These are phyloP conservation scores for Aquatica leii DNA, from an alignment of 2,888 invertebrate genomes.

Conservation along the genomic window DNA sequence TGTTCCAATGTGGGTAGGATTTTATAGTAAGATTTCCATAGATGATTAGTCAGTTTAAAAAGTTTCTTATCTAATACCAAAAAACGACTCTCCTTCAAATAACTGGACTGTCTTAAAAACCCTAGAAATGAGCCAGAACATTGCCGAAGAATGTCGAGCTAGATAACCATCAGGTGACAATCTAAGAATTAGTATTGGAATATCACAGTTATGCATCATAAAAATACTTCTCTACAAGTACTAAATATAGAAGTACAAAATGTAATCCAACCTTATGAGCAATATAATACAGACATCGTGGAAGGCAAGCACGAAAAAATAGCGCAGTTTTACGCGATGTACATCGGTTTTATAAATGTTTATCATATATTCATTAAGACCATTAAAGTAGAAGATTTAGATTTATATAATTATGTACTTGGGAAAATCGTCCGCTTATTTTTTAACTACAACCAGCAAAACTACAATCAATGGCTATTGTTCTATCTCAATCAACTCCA, in stretches of 20 bases:
- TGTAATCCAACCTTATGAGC: too few species aligned
- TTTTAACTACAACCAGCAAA: constrained; percentile 42
- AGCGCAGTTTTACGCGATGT: constrained; percentile 35
- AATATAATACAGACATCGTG: constrained; percentile 38
- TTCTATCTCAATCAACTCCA: constrained; percentile 27
- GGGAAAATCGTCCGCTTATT: constrained; percentile 39
- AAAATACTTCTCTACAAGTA: constrained; percentile 41
- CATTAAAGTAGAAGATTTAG: constrained; percentile 37
- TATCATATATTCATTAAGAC: constrained; percentile 41
- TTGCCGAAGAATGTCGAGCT: too few species aligned
- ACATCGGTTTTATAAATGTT: constrained; percentile 31
- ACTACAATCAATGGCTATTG: constrained; percentile 33
- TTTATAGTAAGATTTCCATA: too few species aligned
- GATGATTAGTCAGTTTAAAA: too few species aligned
- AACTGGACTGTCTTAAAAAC: too few species aligned
- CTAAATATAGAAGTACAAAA: constrained; percentile 35
- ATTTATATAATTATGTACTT: constrained; percentile 39
- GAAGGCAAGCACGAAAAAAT: constrained; percentile 40
- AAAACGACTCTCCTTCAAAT: too few species aligned
- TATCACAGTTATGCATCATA: constrained; percentile 35
- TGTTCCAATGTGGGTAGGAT: too few species aligned
- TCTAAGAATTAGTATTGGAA: too few species aligned
- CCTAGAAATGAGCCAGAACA: too few species aligned
- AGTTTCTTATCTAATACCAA: too few species aligned
- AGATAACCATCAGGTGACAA: too few species aligned